These are phyloP conservation scores for Hepsetus odoe DNA, from an alignment of 2,113 vertebrate genomes.

Conservation along the genomic window DNA sequence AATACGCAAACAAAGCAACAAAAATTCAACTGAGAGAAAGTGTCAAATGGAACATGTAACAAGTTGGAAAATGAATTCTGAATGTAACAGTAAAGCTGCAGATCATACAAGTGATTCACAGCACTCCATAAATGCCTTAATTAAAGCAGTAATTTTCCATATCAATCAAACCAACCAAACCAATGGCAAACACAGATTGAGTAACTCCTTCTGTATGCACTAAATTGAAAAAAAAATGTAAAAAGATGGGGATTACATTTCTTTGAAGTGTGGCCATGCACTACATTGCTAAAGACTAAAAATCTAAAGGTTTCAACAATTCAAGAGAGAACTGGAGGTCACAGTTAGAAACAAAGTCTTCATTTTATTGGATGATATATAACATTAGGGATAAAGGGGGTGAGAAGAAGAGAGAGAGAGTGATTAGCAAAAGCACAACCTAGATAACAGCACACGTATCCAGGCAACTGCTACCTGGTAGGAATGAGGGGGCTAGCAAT, in stretches of 20 bases:
- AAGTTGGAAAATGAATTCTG: background rate
- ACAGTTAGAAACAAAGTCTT: no score
- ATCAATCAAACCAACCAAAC: background rate
- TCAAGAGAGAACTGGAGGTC: no score
- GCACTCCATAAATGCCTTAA: background rate
- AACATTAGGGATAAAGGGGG: background rate
- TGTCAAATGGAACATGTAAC: background rate
- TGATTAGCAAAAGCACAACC: constrained; percentile 21
- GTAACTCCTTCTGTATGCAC: background rate
- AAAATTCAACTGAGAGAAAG: background rate
- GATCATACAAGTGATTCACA: background rate
- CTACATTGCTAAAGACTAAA: no score
- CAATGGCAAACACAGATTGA: background rate
- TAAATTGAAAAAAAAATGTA: background rate
- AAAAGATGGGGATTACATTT: no score
- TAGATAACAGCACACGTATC: constrained; percentile 33
- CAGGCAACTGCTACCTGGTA: constrained; percentile 44
- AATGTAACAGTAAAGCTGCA: background rate
- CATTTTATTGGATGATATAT: background rate
- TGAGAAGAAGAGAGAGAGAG: background rate
- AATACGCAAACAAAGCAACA: background rate
- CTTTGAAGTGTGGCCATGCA: no score
- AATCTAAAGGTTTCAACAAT: background rate
- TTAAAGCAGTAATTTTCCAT: background rate
- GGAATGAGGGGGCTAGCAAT: constrained; percentile 15